These are phyloP conservation scores for Lycodopsis pacificus DNA, from an alignment of 2,797 vertebrate genomes.

Conservation along the genomic window DNA sequence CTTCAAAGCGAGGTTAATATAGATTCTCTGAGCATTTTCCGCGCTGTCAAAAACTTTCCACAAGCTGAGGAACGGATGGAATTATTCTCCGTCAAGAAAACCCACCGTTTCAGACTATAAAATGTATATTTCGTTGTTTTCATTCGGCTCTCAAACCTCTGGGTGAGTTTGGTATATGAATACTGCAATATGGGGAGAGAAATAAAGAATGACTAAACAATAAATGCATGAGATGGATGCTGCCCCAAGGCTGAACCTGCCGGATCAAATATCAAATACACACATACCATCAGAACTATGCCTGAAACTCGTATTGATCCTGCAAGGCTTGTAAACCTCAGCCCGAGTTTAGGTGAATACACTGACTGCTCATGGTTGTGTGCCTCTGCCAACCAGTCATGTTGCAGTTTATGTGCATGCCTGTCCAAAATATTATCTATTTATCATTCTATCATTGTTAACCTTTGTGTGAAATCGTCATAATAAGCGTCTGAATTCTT, in stretches of 20 bases:
- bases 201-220: slow-evolving; percentile 29
- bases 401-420: not conserved
- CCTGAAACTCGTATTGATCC: slow-evolving; percentile 2
- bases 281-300: slow-evolving; percentile 12
- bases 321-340: slow-evolving; percentile 15
- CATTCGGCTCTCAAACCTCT: slow-evolving; percentile 12
- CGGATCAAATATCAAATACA: slow-evolving; percentile 32
- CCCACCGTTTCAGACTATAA: slow-evolving; percentile 42
- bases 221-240: slow-evolving; percentile 31
- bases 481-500: no score
- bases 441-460: not conserved
- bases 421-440: not conserved
- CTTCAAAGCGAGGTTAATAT: slow-evolving; percentile 69
- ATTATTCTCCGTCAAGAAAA: slow-evolving; percentile 46
- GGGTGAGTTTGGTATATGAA: slow-evolving; percentile 18
- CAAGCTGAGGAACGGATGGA: slow-evolving; percentile 33
- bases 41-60: slow-evolving; percentile 50
- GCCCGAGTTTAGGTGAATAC: not conserved
- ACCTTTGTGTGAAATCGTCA: not conserved
- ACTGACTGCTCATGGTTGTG: not conserved
- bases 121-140: slow-evolving; percentile 42
- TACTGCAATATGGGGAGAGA: slow-evolving; percentile 15
- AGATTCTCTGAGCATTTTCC: slow-evolving; percentile 51
- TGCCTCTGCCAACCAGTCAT: not conserved
- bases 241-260: slow-evolving; percentile 26